Conservation (phyloP, 2,113 vertebrate genomes). For the Chloropsis cyanopogon region DNA sequence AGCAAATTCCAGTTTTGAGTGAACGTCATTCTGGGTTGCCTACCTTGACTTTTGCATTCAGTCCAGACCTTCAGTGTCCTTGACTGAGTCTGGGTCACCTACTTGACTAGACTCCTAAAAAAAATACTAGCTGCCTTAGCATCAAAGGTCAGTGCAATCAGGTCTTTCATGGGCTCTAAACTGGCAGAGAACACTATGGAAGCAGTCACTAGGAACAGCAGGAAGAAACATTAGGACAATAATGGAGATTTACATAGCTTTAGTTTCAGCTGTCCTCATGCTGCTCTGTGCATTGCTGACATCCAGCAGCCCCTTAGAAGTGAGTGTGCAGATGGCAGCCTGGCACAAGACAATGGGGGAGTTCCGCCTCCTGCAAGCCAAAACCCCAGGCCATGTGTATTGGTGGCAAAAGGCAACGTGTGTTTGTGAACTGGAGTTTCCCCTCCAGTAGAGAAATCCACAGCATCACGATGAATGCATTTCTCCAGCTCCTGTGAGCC, state of each 20-base stretch:
- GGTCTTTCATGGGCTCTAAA: background rate
- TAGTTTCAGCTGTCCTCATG: background rate
- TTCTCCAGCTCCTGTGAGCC: background rate
- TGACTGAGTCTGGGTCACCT: background rate
- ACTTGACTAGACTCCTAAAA: background rate
- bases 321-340: background rate
- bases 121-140: background rate
- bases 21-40: background rate
- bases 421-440: background rate
- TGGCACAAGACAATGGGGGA: background rate
- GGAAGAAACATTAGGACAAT: background rate
- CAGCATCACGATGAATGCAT: background rate
- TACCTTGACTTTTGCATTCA: background rate
- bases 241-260: background rate
- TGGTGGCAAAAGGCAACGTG: background rate
- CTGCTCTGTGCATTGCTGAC: background rate
- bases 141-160: background rate
- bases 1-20: background rate
- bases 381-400: background rate
- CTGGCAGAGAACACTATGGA: background rate
- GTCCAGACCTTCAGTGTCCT: rapidly evolving
- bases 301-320: background rate
- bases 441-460: background rate
- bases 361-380: background rate
- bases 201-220: background rate